Base-by-base conservation (phyloP, 2,888 invertebrate species). In the Lasioglossum oenotherae region DNA sequence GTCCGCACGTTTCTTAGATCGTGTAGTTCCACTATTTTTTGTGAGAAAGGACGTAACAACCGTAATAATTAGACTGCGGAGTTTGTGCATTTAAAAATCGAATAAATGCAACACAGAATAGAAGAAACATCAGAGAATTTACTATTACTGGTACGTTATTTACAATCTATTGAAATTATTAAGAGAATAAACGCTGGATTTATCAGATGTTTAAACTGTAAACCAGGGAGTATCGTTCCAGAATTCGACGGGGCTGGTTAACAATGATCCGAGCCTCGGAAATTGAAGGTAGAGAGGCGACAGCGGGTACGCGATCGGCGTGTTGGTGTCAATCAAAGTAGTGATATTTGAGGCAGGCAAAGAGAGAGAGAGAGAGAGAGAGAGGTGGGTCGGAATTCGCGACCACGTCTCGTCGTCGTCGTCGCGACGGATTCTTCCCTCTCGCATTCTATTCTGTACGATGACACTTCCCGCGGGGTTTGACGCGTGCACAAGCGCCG, bases 371-470 rank as follows among this genome's bases (percentile, higher is more conserved):
- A 10, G 23, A 53, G 53, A 53, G 49, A 31, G 31, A 49, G 49
- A 53, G 53, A 90, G 90, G 90, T 84, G 86, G 85, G 78, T 87
- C 85, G 89, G 90, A 85, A 88, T 90, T 89, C 80, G 88, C 86
- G 90, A 82, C 82, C 76, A 60, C 64, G 64, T 64, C 67, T 10
- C 53, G 23, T 53, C 53, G 53, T 53, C 53, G 67, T 67, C 76
- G 87, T 85, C 87, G 89, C 86, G 90, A 88, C 87, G 77, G 81
- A 89, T 87, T 89, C 89, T 83, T 74, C 78, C 81, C 74, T 86
- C 60, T 78, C 78, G 89, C 91, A 91, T 90, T 90, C 90, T 89
- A 89, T 88, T 87, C 91, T 82, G 83, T 81, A 78, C 91, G 91
- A 89, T 86, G 91, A 89, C 89, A 88, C 88, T 85, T 81, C 69